phyloP scores from a whole-genome alignment of 2,797 vertebrate species.

The Lagocephalus sceleratus region DNA sequence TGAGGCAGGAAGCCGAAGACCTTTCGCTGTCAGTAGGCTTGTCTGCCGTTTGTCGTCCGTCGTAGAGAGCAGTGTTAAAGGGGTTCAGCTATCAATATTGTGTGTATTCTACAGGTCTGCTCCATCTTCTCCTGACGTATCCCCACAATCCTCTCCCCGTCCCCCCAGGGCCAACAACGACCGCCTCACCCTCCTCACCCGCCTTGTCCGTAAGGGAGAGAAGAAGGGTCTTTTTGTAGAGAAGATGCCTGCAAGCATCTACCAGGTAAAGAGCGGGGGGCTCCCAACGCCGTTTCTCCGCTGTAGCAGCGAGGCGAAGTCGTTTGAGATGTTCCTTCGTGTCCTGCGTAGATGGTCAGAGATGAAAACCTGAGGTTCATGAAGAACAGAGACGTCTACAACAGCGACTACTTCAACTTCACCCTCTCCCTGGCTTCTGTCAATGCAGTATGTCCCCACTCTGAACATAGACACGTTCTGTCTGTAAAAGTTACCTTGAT shows the following conservation, averaged over 20 bases:
- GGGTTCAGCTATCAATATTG: not conserved
- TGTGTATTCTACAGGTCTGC: conserved; percentile 81
- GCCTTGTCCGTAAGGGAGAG: conserved; percentile 94
- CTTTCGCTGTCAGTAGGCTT: conserved; percentile 85
- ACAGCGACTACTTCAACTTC: conserved; percentile 98
- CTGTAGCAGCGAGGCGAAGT: not conserved
- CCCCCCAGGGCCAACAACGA: conserved; percentile 96
- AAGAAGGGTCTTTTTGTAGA: conserved; percentile 98
- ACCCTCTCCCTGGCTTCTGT: conserved; percentile 92
- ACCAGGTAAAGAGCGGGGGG: conserved; percentile 80
- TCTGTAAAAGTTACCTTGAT: not conserved
- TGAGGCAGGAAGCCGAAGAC: conserved; percentile 95
- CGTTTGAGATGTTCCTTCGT: not conserved
- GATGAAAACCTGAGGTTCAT: conserved; percentile 99
- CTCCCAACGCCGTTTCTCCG: not conserved
- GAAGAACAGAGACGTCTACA: conserved; percentile 98
- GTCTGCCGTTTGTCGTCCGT: not conserved
- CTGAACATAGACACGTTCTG: too few species aligned
- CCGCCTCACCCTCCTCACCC: conserved; percentile 93
- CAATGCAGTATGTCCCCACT: conserved; percentile 84
- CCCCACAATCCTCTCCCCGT: conserved; percentile 95
- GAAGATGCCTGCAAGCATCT: conserved; percentile 96
- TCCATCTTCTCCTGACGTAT: conserved; percentile 96
- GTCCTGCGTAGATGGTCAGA: conserved; percentile 85
- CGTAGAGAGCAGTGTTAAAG: not conserved